phyloP scores from a whole-genome alignment of 2,797 vertebrate genomes.

The Harpagifer antarcticus region DNA sequence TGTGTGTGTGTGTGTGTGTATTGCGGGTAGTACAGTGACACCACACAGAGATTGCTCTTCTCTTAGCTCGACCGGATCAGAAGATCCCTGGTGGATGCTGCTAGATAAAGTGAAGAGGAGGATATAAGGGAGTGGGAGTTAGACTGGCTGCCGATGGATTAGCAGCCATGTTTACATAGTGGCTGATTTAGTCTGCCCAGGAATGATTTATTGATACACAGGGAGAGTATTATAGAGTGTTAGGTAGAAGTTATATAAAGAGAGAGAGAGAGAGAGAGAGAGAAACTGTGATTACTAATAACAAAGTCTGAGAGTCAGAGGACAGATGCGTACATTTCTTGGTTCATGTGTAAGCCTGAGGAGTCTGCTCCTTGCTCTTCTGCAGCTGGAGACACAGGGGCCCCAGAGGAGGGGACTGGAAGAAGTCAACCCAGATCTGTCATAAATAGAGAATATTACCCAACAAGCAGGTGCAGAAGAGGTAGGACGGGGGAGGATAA shows the following conservation, averaged over 20 bases:
- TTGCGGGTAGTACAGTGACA: constrained; percentile 45
- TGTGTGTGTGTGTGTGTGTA: constrained; percentile 18
- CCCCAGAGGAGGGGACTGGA: constrained; percentile 41
- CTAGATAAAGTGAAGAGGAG: constrained; percentile 72
- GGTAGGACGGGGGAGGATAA: constrained; percentile 54
- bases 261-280: constrained; percentile 22
- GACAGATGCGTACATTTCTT: constrained; percentile 11
- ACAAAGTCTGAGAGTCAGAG: constrained; percentile 3
- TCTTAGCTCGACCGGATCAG: constrained; percentile 66
- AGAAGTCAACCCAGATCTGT: constrained; percentile 75
- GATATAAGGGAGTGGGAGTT: constrained; percentile 64
- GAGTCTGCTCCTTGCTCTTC: constrained; percentile 23
- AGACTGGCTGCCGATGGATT: constrained; percentile 72
- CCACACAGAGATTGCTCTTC: constrained; percentile 55
- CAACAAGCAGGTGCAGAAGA: constrained; percentile 59
- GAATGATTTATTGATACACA: constrained; percentile 74
- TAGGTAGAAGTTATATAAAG: constrained; percentile 39
- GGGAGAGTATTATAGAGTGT: constrained; percentile 57
- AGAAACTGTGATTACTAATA: not conserved
- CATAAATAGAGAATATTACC: constrained; percentile 55
- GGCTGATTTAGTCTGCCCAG: constrained; percentile 67
- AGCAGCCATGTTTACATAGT: constrained; percentile 78
- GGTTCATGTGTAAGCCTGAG: constrained; percentile 2
- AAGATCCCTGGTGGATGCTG: constrained; percentile 64
- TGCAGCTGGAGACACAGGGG: constrained; percentile 30